These are phyloP conservation scores for Rhinella marina DNA, from an alignment of 2,797 vertebrate species.

Conservation along the genomic window DNA sequence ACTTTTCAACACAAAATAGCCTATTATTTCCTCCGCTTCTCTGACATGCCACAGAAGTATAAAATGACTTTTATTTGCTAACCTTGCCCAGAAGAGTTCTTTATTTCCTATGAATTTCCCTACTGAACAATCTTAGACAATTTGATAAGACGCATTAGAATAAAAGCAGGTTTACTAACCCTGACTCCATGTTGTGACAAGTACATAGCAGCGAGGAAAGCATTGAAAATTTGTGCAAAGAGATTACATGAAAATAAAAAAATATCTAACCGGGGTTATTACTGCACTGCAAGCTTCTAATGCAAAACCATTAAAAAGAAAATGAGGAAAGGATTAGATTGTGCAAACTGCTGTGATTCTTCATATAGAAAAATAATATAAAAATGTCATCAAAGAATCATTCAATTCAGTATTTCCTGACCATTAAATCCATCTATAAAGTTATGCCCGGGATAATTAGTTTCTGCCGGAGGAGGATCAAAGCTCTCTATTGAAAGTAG, in stretches of 20 bases:
- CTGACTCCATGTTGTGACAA: slow-evolving; percentile 49
- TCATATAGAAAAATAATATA: slow-evolving; percentile 21
- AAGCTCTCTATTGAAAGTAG: background rate
- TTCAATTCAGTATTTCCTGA: slow-evolving; percentile 14
- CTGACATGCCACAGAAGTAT: background rate
- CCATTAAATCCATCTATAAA: slow-evolving; percentile 41
- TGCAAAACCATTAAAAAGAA: slow-evolving; percentile 56
- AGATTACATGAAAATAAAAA: slow-evolving; percentile 46
- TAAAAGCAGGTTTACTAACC: slow-evolving; percentile 42
- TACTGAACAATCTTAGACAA: background rate
- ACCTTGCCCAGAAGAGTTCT: background rate
- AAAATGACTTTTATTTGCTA: slow-evolving; percentile 18
- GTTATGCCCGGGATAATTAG: slow-evolving; percentile 1
- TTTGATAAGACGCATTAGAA: slow-evolving; percentile 22
- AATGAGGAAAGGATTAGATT: slow-evolving; percentile 53
- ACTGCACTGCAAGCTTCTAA: slow-evolving; percentile 49
- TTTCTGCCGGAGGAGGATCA: background rate
- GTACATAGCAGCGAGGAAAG: slow-evolving; percentile 35
- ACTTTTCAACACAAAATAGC: background rate
- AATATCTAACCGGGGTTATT: slow-evolving; percentile 29
- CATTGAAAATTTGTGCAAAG: slow-evolving; percentile 45
- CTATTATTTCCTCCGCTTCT: background rate
- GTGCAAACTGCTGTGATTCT: slow-evolving; percentile 43
- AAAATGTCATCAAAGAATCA: slow-evolving; percentile 10
- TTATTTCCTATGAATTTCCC: slow-evolving; percentile 2